Evolutionary conservation across 2,888 invertebrate genomes (phyloP).

Genomic region (Acrocera orbiculus): DNA sequence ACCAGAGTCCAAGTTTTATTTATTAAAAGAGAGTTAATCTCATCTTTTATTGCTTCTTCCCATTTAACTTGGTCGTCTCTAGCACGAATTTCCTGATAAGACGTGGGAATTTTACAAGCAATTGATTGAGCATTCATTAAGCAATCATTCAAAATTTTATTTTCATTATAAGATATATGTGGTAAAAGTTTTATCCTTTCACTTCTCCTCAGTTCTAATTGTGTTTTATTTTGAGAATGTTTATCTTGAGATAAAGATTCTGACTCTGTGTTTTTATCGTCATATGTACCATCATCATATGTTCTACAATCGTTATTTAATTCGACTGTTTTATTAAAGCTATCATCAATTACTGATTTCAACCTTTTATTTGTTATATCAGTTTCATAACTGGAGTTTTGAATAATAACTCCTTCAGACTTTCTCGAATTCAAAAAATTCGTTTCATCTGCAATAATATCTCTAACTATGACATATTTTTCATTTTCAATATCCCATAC

Average conservation of each 20-base stretch:
- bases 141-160: slow-evolving; percentile 5
- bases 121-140: slow-evolving; percentile 7
- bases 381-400: not conserved
- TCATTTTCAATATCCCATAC: slow-evolving; percentile 17
- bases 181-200: slow-evolving; percentile 5
- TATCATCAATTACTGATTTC: not conserved
- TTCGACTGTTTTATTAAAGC: not conserved
- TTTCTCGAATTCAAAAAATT: slow-evolving; percentile 16
- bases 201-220: slow-evolving; percentile 2
- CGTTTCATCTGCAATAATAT: slow-evolving; percentile 21
- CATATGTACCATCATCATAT: slow-evolving; percentile 1
- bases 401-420: slow-evolving; percentile 2
- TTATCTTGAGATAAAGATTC: not conserved
- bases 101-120: slow-evolving; percentile 7
- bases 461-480: slow-evolving; percentile 18
- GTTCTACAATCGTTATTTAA: not conserved
- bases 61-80: slow-evolving; percentile 11
- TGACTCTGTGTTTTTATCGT: not conserved
- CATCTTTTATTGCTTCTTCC: slow-evolving; percentile 14
- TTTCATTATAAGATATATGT: slow-evolving; percentile 3
- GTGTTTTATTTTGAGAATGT: not conserved
- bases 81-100: slow-evolving; percentile 11
- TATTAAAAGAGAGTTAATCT: slow-evolving; percentile 12
- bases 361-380: not conserved
- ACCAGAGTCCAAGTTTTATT: slow-evolving; percentile 14